These are phyloP conservation scores for Campopleginae sp. DNA, from an alignment of 2,888 invertebrate species.

Conservation along the genomic window DNA sequence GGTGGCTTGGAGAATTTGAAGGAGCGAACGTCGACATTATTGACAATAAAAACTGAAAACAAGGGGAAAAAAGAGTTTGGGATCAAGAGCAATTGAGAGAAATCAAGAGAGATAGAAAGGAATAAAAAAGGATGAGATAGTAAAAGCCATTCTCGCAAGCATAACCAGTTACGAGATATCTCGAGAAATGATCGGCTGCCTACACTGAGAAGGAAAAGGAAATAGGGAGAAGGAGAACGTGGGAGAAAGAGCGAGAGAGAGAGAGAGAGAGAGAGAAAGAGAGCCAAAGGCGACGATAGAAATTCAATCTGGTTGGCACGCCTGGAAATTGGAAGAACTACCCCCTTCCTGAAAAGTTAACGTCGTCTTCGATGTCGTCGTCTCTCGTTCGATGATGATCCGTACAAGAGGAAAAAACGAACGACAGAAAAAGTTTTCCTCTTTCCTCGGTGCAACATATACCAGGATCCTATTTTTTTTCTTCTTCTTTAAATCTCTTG, in stretches of 20 bases:
- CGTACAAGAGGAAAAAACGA: constrained; percentile 58
- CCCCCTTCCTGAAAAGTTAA: constrained; percentile 70
- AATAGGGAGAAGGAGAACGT: constrained; percentile 9
- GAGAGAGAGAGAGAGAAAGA: constrained; percentile 46
- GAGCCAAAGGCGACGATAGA: constrained; percentile 76
- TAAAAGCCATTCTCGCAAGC: constrained; percentile 77
- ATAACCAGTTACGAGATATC: constrained; percentile 80
- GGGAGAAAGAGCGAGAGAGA: constrained; percentile 16
- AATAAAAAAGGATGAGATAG: constrained; percentile 45
- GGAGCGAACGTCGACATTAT: constrained; percentile 51
- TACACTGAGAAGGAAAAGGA: constrained; percentile 59
- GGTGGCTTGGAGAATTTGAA: constrained; percentile 51
- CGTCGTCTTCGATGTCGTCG: constrained; percentile 59
- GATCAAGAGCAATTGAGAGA: constrained; percentile 21
- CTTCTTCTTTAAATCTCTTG: constrained; percentile 40
- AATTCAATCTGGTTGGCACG: constrained; percentile 82
- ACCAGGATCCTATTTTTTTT: constrained; percentile 28
- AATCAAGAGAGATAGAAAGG: constrained; percentile 14
- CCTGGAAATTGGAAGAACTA: constrained; percentile 81
- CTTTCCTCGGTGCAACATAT: constrained; percentile 49
- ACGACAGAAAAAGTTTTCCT: constrained; percentile 59
- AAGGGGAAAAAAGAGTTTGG: constrained; percentile 15
- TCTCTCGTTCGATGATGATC: constrained; percentile 68
- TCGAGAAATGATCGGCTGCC: constrained; percentile 78
- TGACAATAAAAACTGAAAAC: constrained; percentile 32